Base-by-base conservation (phyloP, 2,888 invertebrate species). In the Plutella xylostella region DNA sequence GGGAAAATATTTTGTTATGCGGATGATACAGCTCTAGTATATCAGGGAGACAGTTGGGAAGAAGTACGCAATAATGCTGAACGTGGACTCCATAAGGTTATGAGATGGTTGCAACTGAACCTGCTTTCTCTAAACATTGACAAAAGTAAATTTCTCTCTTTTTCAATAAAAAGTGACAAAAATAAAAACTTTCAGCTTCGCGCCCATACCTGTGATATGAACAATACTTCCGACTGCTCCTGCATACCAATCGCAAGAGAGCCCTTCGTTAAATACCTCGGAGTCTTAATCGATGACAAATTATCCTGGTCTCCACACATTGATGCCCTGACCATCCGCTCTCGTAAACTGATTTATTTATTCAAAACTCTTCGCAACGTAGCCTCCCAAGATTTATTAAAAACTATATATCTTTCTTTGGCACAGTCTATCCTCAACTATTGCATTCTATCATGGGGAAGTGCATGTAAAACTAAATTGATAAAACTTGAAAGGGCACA, bases 401-500 rank as follows among this genome's bases (percentile, higher is more conserved):
- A 18, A 38, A 6, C n/a, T 18, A 37, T 45, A 2, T 49, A 49
- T 20, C 19, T 25, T 7, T 42, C 46, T 9, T 12, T 49, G 11
- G 33, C 40, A 7, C 43, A 43, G 25, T 45, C 49, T 14, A 4
- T 47, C 3, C 3, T 49, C 1, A 47, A 43, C 7, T 49, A 49
- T 34, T 47, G 47, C 25, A 42, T 47, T 3, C 17, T 42, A 1
- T 28, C 37, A 4, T 49, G 49, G 49, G 49, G 47, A 12, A 28
- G 43, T 19, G 37, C 43, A 2, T 37, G 37, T 1, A 47, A 47
- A 25, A 37, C 30, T 1, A 1, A 6, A n/a, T 1, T 49, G 4
- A 11, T 47, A 3, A 4, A 37, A 30, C 19, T 49, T 1, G 49
- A 49, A 21, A 45, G 47, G 12, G 47, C 45, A 1, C 49, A 49